Conservation (phyloP, 2,797 vertebrate genomes). For the Cirrhinus molitorella region DNA sequence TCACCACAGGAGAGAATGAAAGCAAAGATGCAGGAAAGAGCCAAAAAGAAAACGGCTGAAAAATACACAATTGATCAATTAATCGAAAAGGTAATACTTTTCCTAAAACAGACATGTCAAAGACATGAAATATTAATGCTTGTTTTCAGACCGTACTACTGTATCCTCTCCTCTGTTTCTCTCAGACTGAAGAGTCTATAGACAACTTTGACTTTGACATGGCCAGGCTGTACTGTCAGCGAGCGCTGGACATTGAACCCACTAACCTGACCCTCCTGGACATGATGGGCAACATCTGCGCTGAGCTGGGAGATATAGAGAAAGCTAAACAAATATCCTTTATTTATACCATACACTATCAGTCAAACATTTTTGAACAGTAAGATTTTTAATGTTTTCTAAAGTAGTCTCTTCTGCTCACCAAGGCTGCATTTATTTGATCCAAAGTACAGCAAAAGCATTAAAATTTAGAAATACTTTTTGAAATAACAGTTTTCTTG, state of each 20-base stretch:
- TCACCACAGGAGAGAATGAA: slow-evolving; percentile 81
- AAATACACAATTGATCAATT: slow-evolving; percentile 81
- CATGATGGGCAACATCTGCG: slow-evolving; percentile 82
- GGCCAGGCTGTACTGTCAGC: slow-evolving; percentile 83
- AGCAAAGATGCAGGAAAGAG: slow-evolving; percentile 81
- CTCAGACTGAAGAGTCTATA: slow-evolving; percentile 81
- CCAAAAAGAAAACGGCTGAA: slow-evolving; percentile 83
- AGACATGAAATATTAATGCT: neutral
- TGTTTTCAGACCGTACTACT: slow-evolving; percentile 4
- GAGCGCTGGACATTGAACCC: slow-evolving; percentile 83
- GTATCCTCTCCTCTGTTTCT: slow-evolving; percentile 20
- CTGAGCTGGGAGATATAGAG: slow-evolving; percentile 79
- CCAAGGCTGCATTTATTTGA: too few species aligned
- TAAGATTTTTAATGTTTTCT: too few species aligned
- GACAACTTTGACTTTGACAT: slow-evolving; percentile 85
- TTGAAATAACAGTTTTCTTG: too few species aligned
- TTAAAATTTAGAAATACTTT: too few species aligned
- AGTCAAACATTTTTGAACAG: too few species aligned
- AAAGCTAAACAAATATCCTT: slow-evolving; percentile 85
- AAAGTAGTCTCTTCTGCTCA: too few species aligned
- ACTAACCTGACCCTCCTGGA: slow-evolving; percentile 80
- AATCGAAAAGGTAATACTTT: slow-evolving; percentile 78
- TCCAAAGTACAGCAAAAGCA: too few species aligned
- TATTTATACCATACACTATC: neutral
- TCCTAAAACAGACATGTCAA: neutral